Percentiles rank a stretch among this genome's conserved stretches.
Evolutionary conservation across 2,113 vertebrate species (phyloP).

Genomic region (Engystomops pustulosus): DNA sequence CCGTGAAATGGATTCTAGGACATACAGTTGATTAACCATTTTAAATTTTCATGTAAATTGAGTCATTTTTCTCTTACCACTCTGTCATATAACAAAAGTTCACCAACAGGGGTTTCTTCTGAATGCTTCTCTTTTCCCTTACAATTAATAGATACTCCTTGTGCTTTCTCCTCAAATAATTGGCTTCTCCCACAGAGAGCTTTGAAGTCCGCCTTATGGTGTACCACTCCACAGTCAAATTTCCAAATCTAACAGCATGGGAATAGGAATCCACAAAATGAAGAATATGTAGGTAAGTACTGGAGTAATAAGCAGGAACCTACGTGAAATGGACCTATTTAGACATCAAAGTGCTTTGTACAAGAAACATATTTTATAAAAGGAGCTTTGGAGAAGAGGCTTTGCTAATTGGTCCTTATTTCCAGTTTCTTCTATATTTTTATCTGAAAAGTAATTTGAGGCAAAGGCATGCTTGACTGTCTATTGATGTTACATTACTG

Average conservation of each 20-base stretch:
- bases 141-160: neutral
- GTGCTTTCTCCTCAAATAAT: neutral
- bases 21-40: too few species aligned
- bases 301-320: neutral
- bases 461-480: neutral
- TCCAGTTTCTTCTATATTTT: neutral
- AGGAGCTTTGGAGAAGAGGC: neutral
- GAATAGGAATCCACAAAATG: neutral
- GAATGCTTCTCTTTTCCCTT: neutral
- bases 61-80: too few species aligned
- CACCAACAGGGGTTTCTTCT: neutral
- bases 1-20: too few species aligned
- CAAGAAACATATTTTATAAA: neutral
- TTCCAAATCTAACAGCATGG: neutral
- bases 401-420: neutral
- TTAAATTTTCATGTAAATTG: too few species aligned
- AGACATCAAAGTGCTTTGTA: neutral
- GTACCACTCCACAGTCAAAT: neutral
- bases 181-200: neutral
- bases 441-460: neutral
- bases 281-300: neutral
- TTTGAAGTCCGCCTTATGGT: slow-evolving; percentile 6
- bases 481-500: slow-evolving; percentile 3
- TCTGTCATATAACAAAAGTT: too few species aligned
- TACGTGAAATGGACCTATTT: neutral